A percentile compares a stretch with the other conserved stretches of the same genome.
Evolutionary conservation across 2,797 vertebrate species (phyloP).

Genomic region (Siniperca undulata): DNA sequence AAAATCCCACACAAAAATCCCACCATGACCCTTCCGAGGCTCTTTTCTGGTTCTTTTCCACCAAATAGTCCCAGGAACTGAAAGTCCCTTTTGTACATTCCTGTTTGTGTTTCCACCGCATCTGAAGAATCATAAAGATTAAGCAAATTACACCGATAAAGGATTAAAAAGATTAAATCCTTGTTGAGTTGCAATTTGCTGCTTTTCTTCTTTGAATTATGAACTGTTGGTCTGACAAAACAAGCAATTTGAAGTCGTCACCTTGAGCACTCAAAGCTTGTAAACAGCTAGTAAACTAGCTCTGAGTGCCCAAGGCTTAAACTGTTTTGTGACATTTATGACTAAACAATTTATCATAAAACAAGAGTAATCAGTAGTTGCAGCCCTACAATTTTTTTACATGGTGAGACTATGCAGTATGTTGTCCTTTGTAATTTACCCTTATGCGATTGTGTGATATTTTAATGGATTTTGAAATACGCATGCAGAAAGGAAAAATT

Average conservation of each 20-base stretch:
- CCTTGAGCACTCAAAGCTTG: neutral
- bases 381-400: neutral
- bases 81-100: neutral
- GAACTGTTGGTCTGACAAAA: neutral
- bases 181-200: neutral
- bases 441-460: neutral
- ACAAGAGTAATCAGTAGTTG: neutral
- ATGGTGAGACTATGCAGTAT: neutral
- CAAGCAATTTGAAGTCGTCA: neutral
- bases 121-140: neutral
- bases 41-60: constrained; percentile 42
- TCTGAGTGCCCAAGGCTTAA: too few species aligned
- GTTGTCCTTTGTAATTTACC: neutral
- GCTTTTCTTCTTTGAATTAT: neutral
- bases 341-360: neutral
- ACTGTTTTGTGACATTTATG: neutral
- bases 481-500: neutral
- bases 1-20: neutral
- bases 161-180: neutral
- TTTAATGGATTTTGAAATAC: neutral
- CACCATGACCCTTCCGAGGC: neutral
- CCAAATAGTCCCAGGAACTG: neutral
- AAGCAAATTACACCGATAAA: neutral
- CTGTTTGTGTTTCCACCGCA: neutral
- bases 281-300: too few species aligned